These are phyloP conservation scores for Peromyscus maniculatus DNA, from an alignment of 2,113 vertebrate species.

Conservation along the genomic window DNA sequence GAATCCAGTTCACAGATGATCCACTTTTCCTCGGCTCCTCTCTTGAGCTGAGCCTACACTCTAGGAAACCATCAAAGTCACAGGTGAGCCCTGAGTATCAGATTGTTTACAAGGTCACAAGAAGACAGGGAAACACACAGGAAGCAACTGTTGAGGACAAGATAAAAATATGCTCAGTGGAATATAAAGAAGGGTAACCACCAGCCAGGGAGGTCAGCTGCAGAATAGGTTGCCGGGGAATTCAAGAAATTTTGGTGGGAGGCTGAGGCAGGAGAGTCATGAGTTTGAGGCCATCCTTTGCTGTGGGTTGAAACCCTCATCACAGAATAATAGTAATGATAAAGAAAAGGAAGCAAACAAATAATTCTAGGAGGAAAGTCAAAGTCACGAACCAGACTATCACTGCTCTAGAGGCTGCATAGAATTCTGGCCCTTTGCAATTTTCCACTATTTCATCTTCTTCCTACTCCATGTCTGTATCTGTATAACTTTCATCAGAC, in stretches of 20 bases:
- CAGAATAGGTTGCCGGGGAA: not conserved
- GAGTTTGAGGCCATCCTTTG: not conserved
- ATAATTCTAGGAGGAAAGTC: not conserved
- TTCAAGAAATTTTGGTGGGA: constrained; percentile 6
- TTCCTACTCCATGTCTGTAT: not conserved
- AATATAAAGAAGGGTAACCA: not conserved
- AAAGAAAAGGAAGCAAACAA: not conserved
- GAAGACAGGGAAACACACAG: not conserved
- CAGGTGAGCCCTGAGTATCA: not conserved
- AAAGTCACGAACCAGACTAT: constrained; percentile 3
- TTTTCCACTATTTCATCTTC: constrained; percentile 9
- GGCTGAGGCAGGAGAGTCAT: not conserved
- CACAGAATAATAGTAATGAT: not conserved
- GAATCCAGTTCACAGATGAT: not conserved
- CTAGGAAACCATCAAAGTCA: not conserved
- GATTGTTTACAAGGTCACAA: constrained; percentile 9
- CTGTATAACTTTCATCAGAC: not conserved
- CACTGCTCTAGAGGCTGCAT: constrained; percentile 19
- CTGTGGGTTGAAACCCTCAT: not conserved
- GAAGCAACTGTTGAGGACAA: not conserved
- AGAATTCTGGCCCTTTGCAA: not conserved
- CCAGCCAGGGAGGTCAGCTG: not conserved
- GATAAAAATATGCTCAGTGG: not conserved
- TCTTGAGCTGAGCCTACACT: not conserved
- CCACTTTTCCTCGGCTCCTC: not conserved